These are phyloP conservation scores for Nymphalis polychloros DNA, from an alignment of 2,888 invertebrate genomes.

Conservation along the genomic window DNA sequence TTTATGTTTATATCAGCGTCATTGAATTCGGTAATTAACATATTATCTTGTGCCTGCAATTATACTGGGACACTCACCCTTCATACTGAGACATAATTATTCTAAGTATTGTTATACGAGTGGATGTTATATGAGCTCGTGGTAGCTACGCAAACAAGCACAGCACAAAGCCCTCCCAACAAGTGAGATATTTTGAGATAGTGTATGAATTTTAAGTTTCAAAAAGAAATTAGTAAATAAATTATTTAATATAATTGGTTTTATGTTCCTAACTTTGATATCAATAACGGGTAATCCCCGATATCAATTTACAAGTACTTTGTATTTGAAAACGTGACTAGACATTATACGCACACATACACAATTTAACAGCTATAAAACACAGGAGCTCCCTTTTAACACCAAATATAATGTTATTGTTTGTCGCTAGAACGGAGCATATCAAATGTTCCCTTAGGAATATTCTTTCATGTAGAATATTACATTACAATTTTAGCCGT, in stretches of 20 bases:
- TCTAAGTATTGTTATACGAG: no score
- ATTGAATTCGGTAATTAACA: no score
- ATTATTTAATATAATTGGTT: slow-evolving; percentile 2
- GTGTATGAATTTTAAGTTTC: not conserved
- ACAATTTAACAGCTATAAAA: slow-evolving; percentile 23
- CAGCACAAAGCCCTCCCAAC: no score
- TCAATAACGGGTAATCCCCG: slow-evolving; percentile 10
- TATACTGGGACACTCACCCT: no score
- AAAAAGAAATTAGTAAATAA: not conserved
- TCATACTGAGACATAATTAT: no score
- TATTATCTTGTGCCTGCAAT: no score
- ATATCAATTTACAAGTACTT: slow-evolving; percentile 18
- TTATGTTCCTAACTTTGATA: slow-evolving; percentile 1
- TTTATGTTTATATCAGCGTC: no score
- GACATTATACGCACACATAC: slow-evolving; percentile 31
- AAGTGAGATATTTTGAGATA: no score
- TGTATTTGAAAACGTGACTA: slow-evolving; percentile 37
- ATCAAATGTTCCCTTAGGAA: slow-evolving; percentile 24
- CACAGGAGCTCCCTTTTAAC: slow-evolving; percentile 22
- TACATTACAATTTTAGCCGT: slow-evolving; percentile 21
- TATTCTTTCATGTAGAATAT: slow-evolving; percentile 9
- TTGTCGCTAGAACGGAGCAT: slow-evolving; percentile 28
- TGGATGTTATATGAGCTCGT: no score
- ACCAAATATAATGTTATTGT: slow-evolving; percentile 32
- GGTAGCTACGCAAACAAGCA: no score